These are phyloP conservation scores for Scaptomyza tumidula DNA, from an alignment of 2,888 invertebrate species.

Conservation along the genomic window DNA sequence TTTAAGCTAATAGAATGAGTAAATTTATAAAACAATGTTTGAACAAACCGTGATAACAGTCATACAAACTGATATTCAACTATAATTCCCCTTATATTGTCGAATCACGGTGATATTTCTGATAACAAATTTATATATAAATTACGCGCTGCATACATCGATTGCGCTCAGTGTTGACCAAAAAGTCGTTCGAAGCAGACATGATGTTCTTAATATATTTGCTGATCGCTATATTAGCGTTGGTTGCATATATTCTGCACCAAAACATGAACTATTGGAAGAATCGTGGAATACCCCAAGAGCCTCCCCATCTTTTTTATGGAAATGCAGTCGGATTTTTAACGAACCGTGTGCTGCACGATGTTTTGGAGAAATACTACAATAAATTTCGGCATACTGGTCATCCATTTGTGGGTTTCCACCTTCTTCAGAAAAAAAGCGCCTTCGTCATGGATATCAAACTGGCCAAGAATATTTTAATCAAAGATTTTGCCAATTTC, in stretches of 20 bases:
- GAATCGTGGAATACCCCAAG: constrained; percentile 50
- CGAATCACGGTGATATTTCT: no score
- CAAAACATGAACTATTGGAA: constrained; percentile 54
- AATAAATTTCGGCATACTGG: constrained; percentile 50
- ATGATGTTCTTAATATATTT: constrained; percentile 54
- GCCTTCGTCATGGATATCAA: constrained; percentile 63
- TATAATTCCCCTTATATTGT: neutral
- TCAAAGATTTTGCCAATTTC: constrained; percentile 80
- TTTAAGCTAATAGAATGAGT: neutral
- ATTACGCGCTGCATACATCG: neutral
- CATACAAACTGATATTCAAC: neutral
- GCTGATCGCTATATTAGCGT: constrained; percentile 41
- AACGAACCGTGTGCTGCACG: constrained; percentile 35
- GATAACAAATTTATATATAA: neutral
- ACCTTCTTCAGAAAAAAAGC: constrained; percentile 55
- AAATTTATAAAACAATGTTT: neutral
- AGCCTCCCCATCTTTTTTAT: constrained; percentile 47
- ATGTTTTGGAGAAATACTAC: constrained; percentile 44
- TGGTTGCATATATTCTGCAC: constrained; percentile 43
- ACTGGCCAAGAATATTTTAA: constrained; percentile 58
- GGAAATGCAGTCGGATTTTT: constrained; percentile 52
- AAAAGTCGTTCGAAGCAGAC: neutral
- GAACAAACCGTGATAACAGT: neutral
- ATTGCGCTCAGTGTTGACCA: constrained; percentile 7
- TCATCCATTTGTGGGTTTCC: constrained; percentile 68